A percentile compares a stretch with the other conserved stretches of the same genome.
Conservation (phyloP, 2,888 invertebrate genomes). For the Conops quadrifasciatus region DNA sequence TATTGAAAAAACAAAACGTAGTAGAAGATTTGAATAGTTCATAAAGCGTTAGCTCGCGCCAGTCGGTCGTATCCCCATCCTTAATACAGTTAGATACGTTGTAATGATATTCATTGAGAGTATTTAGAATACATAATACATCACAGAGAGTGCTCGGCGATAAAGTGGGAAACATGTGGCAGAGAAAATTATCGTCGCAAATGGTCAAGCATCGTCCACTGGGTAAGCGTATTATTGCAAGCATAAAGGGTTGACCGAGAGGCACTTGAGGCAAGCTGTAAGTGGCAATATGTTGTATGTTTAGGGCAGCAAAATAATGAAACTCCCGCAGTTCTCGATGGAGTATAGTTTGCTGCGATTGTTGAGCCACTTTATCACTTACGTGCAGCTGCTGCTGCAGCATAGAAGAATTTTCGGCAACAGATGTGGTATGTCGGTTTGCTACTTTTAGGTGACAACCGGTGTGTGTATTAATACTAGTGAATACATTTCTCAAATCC, state of each 20-base stretch:
- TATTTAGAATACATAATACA: constrained; percentile 36
- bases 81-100: background rate
- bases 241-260: constrained; percentile 31
- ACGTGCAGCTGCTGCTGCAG: constrained; percentile 23
- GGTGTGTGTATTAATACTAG: background rate
- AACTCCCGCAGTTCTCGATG: constrained; percentile 34
- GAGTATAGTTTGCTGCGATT: constrained; percentile 22
- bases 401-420: constrained; percentile 19
- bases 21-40: constrained; percentile 32
- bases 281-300: constrained; percentile 32
- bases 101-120: constrained; percentile 42
- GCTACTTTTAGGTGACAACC: background rate
- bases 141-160: constrained; percentile 34
- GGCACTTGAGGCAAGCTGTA: constrained; percentile 40
- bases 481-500: constrained; percentile 14
- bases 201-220: constrained; percentile 30
- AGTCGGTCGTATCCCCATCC: constrained; percentile 23
- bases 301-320: constrained; percentile 41
- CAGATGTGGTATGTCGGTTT: background rate
- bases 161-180: constrained; percentile 26
- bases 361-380: constrained; percentile 1
- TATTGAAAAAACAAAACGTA: constrained; percentile 30
- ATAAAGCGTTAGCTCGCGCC: constrained; percentile 35
- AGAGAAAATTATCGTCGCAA: constrained; percentile 19
- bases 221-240: constrained; percentile 32